phyloP scores from a whole-genome alignment of 2,888 invertebrate species.

The Drosophila differens region DNA sequence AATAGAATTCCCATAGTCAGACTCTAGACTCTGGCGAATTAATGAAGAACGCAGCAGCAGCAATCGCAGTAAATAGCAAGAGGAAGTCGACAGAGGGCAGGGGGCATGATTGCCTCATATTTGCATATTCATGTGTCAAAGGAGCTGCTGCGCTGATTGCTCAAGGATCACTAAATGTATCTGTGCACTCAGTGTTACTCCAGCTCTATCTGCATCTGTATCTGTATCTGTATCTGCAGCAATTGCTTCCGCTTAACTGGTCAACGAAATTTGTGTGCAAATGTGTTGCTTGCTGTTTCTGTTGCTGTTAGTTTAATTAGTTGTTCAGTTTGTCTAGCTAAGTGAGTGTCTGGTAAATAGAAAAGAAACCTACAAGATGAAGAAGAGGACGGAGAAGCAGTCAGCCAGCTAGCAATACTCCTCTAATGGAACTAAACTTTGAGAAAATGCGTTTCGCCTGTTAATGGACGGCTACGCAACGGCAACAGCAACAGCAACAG shows the following conservation, averaged over 20 bases:
- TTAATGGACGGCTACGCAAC: conserved; percentile 72
- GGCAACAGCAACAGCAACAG: neutral
- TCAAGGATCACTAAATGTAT: conserved; percentile 42
- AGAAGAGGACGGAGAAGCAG: neutral
- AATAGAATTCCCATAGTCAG: conserved; percentile 26
- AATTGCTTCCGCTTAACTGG: conserved; percentile 71
- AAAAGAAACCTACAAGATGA: neutral
- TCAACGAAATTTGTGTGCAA: conserved; percentile 67
- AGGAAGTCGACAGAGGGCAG: neutral
- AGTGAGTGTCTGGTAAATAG: conserved; percentile 64
- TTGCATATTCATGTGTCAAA: conserved; percentile 78
- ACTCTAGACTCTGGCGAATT: conserved; percentile 50
- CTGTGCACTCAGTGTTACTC: conserved; percentile 12
- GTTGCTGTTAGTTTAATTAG: conserved; percentile 77
- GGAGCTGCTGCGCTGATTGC: conserved; percentile 46
- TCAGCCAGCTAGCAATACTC: conserved; percentile 22
- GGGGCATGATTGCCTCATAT: conserved; percentile 63
- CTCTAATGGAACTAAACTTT: conserved; percentile 78
- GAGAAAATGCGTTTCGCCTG: conserved; percentile 75
- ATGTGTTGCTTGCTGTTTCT: conserved; percentile 31
- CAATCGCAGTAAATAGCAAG: conserved; percentile 59
- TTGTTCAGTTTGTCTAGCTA: conserved; percentile 71
- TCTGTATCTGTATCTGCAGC: conserved; percentile 19
- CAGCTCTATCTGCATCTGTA: conserved; percentile 11
- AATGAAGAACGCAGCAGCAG: conserved; percentile 65